phyloP scores from a whole-genome alignment of 2,888 invertebrate species.

The Choreutis nemorana region DNA sequence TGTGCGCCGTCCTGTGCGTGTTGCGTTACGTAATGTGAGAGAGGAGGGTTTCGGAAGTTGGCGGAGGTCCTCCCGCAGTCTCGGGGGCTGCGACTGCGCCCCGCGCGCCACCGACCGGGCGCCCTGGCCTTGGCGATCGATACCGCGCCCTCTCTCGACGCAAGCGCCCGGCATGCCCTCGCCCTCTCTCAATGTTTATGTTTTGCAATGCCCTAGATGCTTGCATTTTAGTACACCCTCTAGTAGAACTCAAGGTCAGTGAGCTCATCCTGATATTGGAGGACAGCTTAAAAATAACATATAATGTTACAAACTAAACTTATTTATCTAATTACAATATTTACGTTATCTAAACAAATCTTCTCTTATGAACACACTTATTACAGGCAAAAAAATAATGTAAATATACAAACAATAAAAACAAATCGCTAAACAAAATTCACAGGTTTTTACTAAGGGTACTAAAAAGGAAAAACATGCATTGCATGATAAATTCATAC shows the following conservation, averaged over 20 bases:
- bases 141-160: constrained; percentile 11
- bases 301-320: too few relatives aligned
- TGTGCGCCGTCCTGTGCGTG: constrained; percentile 66
- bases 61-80: constrained; percentile 20
- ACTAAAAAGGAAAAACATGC: too few relatives aligned
- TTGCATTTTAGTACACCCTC: constrained; percentile 24
- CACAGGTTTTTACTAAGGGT: too few relatives aligned
- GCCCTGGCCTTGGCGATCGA: constrained; percentile 16
- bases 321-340: too few relatives aligned
- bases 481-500: too few relatives aligned
- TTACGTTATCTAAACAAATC: too few relatives aligned
- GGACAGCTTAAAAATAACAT: constrained; percentile 7
- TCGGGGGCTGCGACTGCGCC: constrained; percentile 1
- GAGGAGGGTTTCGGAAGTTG: constrained; percentile 36
- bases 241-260: constrained; percentile 31
- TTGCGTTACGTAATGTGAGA: constrained; percentile 61
- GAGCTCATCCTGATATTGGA: constrained; percentile 6
- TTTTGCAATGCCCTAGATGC: constrained; percentile 31
- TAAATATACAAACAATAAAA: too few relatives aligned
- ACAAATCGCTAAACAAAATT: too few relatives aligned
- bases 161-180: constrained; percentile 15
- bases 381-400: too few relatives aligned
- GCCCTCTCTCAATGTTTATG: constrained; percentile 14
- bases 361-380: too few relatives aligned
- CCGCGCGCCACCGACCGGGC: constrained; percentile 5